phyloP scores from a whole-genome alignment of 2,113 vertebrate genomes.

The Tichodroma muraria region DNA sequence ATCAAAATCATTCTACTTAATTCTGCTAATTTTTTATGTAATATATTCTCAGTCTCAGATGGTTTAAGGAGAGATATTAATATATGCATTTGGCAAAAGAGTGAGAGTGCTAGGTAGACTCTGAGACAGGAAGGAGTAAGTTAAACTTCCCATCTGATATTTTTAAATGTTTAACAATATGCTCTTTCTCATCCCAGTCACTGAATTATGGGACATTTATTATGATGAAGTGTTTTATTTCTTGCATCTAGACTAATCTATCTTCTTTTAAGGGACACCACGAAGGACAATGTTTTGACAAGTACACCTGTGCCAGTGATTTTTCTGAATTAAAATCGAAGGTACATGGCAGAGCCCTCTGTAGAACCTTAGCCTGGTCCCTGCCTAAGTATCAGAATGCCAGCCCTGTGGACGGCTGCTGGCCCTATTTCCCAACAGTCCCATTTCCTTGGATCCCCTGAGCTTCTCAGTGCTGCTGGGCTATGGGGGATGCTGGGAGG shows the following conservation, averaged over 20 bases:
- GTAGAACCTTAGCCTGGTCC: not conserved
- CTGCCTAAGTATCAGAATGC: not conserved
- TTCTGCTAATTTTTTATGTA: not conserved
- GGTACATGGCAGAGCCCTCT: not conserved
- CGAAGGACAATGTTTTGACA: not conserved
- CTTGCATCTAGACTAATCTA: not conserved
- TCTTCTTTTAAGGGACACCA: not conserved
- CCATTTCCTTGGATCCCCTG: not conserved
- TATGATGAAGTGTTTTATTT: not conserved
- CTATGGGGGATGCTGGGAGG: accelerated
- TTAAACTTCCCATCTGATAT: not conserved
- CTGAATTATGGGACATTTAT: not conserved
- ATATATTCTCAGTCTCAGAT: not conserved
- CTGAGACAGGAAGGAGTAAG: not conserved
- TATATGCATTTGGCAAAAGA: not conserved
- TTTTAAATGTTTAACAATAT: not conserved
- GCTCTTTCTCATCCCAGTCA: not conserved
- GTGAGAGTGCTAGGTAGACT: not conserved
- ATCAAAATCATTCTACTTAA: not conserved
- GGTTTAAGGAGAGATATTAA: not conserved
- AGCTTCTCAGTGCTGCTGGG: not conserved
- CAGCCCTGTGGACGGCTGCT: not conserved
- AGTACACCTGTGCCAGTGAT: not conserved
- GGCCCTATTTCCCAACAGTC: not conserved
- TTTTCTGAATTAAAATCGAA: not conserved